phyloP scores from a whole-genome alignment of 2,113 vertebrate species.

The Pollachius pollachius region DNA sequence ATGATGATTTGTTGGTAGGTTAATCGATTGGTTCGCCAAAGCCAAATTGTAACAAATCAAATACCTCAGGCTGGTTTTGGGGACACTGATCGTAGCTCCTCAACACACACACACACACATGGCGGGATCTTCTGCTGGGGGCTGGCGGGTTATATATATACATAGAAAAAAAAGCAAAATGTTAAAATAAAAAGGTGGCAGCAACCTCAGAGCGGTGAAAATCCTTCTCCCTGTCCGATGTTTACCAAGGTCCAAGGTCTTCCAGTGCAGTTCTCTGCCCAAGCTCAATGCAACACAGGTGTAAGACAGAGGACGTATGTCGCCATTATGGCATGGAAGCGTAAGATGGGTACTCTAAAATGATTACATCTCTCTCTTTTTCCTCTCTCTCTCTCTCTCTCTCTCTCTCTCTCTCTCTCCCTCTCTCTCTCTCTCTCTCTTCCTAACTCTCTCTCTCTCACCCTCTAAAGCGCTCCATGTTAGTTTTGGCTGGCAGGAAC shows the following conservation, averaged over 20 bases:
- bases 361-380: background rate
- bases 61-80: slow-evolving; percentile 77
- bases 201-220: slow-evolving; percentile 40
- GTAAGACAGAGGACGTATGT: slow-evolving; percentile 30
- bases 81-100: slow-evolving; percentile 40
- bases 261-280: slow-evolving; percentile 60
- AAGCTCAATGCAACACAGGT: slow-evolving; percentile 43
- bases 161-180: background rate
- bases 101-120: slow-evolving; percentile 21
- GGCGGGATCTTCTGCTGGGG: background rate
- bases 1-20: slow-evolving; percentile 45
- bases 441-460: no score
- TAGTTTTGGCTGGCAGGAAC: no score
- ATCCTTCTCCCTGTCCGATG: slow-evolving; percentile 51
- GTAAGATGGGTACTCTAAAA: background rate
- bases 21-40: slow-evolving; percentile 59
- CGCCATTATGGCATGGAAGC: slow-evolving; percentile 17
- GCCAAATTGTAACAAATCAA: slow-evolving; percentile 70
- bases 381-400: slow-evolving; percentile 7
- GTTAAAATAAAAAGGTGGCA: slow-evolving; percentile 21
- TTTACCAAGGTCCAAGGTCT: slow-evolving; percentile 71
- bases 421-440: no score
- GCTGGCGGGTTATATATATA: background rate
- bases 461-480: no score
- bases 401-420: no score